Evolutionary conservation across 2,888 invertebrate species (phyloP).

Genomic region (Dryobota labecula): DNA sequence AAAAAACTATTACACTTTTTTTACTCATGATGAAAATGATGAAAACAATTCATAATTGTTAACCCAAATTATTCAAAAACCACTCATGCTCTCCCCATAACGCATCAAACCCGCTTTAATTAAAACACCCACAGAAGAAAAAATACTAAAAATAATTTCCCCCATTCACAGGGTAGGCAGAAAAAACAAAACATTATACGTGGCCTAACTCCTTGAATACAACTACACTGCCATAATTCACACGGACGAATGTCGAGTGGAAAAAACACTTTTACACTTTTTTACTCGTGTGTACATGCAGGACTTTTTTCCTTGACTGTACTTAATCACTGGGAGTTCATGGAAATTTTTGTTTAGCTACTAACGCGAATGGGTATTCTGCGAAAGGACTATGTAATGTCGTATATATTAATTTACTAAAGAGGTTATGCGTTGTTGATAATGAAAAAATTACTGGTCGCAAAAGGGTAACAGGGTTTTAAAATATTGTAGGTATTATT

Average conservation of each 20-base stretch:
- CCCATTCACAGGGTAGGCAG: conserved; percentile 15
- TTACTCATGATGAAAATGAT: no score
- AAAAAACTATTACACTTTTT: no score
- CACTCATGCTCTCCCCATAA: background rate
- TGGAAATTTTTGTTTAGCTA: conserved; percentile 52
- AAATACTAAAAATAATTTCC: conserved; percentile 26
- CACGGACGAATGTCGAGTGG: conserved; percentile 63
- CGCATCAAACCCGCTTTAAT: conserved; percentile 37
- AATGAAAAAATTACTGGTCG: background rate
- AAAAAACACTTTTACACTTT: conserved; percentile 62
- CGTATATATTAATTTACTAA: conserved; percentile 27
- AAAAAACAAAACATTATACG: conserved; percentile 41
- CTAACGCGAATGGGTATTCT: conserved; percentile 36
- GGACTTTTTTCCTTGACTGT: conserved; percentile 52
- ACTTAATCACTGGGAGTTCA: conserved; percentile 64
- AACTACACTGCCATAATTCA: conserved; percentile 64
- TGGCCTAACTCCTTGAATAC: conserved; percentile 59
- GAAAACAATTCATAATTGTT: no score
- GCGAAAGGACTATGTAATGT: conserved; percentile 40
- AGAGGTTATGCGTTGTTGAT: conserved; percentile 4
- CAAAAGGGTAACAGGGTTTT: background rate
- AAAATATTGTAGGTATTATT: background rate
- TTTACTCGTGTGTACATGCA: conserved; percentile 58
- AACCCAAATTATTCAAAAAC: no score
- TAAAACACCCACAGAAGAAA: conserved; percentile 35